Conservation (phyloP, 2,888 invertebrate genomes). For the Tetanocera ferruginea region DNA sequence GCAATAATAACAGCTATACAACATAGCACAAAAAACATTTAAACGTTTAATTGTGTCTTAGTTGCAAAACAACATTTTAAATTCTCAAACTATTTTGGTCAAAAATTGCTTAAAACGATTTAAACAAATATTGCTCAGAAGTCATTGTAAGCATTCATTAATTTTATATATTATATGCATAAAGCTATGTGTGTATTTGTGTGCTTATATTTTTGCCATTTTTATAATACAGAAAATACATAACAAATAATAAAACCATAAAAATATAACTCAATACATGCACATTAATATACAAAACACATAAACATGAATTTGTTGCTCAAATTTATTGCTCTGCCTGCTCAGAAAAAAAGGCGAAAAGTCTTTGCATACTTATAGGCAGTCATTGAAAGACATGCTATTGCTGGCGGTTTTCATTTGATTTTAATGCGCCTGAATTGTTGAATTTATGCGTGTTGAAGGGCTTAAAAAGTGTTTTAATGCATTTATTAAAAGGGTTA, state of each 20-base stretch:
- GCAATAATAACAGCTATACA: too few species aligned
- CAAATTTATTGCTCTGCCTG: neutral
- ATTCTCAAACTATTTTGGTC: too few species aligned
- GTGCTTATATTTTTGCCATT: neutral
- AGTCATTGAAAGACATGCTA: conserved; percentile 2
- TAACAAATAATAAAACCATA: neutral
- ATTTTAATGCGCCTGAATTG: neutral
- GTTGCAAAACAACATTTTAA: too few species aligned
- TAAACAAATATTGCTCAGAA: too few species aligned
- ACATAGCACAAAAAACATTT: too few species aligned
- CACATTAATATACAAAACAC: neutral
- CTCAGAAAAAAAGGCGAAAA: neutral
- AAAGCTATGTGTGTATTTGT: neutral
- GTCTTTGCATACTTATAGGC: conserved; percentile 22
- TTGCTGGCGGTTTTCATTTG: neutral
- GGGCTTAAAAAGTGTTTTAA: conserved; percentile 15
- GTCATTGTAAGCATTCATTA: too few species aligned
- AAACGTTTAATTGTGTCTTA: too few species aligned
- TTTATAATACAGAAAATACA: neutral
- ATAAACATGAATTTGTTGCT: neutral
- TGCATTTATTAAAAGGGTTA: neutral
- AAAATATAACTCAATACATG: conserved; percentile 10
- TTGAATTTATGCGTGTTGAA: neutral
- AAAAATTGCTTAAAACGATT: too few species aligned
- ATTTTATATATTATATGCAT: too few species aligned